Percentiles rank a stretch among this genome's conserved stretches.
These are phyloP conservation scores for Eupithecia centaureata DNA, from an alignment of 2,888 invertebrate species.

Conservation along the genomic window DNA sequence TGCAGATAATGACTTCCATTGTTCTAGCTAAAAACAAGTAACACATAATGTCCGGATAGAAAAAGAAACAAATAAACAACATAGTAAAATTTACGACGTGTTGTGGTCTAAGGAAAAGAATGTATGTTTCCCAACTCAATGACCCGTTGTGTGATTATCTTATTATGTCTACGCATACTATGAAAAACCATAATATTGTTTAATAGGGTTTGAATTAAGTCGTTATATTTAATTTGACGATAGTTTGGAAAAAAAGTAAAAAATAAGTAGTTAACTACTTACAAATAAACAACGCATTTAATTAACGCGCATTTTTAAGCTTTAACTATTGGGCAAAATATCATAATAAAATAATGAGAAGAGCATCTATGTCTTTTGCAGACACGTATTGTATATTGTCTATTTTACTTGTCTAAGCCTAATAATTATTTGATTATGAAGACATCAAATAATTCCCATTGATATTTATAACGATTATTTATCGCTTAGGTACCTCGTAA, in stretches of 20 bases:
- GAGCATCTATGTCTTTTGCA: no score
- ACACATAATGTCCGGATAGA: not conserved
- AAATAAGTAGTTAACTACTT: not conserved
- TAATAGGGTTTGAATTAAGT: not conserved
- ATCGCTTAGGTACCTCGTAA: no score
- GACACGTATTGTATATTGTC: no score
- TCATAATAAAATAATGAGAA: no score
- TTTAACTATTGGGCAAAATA: not conserved
- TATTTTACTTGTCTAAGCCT: no score
- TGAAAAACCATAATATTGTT: conserved; percentile 14
- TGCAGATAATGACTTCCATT: conserved; percentile 8
- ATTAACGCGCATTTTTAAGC: not conserved
- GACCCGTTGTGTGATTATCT: conserved; percentile 22
- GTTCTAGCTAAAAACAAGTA: not conserved
- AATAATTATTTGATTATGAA: no score
- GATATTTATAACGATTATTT: no score
- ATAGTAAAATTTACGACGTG: conserved; percentile 2
- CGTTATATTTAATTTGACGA: not conserved
- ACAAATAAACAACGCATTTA: not conserved
- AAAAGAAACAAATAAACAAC: conserved; percentile 3
- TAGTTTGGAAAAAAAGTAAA: not conserved
- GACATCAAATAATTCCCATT: no score
- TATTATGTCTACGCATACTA: conserved; percentile 26
- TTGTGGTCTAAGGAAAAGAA: not conserved
- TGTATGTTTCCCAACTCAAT: conserved; percentile 24